Evolutionary conservation across 2,888 invertebrate genomes (phyloP), one percentile per base, ranked within the genome.

Genomic region (Drosophila sordidapex): DNA sequence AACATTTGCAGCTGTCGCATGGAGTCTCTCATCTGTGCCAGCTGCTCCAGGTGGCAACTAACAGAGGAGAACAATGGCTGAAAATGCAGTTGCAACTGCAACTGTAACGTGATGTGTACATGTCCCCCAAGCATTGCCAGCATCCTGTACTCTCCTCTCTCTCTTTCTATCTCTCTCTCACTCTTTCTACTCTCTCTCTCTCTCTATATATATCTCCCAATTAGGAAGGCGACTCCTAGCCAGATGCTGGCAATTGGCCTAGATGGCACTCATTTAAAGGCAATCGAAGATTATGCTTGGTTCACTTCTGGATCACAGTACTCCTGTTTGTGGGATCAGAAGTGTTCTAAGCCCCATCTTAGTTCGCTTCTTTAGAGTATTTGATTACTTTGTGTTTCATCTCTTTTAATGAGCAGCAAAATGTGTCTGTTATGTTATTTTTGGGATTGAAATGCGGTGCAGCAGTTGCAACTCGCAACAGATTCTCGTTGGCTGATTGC

Each of bases 1-100:
- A 83, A 84, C 83, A 89, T 87, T 89, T 89, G 81, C 63, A 49
- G 59, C 36, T 70, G 78, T 73, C 67, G 73, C 61, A 51, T 27
- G 58, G 43, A 69, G 54, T 58, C 56, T 71, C 80, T 66, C 78
- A 76, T 81, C 74, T 82, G 75, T 49, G 70, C 54, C 74, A 61
- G 58, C 64, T 60, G 79, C 46, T 63, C 57, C 62, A 79, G 78
- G 79, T 76, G 51, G 52, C 38, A 25, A 46, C 15, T 15, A 25
- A 4, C 46, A 46, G 21, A 13, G 38, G 64, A 69, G 67, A 76
- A 70, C 82, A 80, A 75, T 80, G 67, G 36, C 52, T 61, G 43
- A 71, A 72, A 64, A 73, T 63, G 66, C 64, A 63, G 65, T 40
- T 59, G 54, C 66, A 60, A 57, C 48, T 63, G 69, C 62, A 60